Evolutionary conservation across 2,888 invertebrate species (phyloP), one percentile per base, ranked within the genome.

Genomic region (Nomada ferruginata): DNA sequence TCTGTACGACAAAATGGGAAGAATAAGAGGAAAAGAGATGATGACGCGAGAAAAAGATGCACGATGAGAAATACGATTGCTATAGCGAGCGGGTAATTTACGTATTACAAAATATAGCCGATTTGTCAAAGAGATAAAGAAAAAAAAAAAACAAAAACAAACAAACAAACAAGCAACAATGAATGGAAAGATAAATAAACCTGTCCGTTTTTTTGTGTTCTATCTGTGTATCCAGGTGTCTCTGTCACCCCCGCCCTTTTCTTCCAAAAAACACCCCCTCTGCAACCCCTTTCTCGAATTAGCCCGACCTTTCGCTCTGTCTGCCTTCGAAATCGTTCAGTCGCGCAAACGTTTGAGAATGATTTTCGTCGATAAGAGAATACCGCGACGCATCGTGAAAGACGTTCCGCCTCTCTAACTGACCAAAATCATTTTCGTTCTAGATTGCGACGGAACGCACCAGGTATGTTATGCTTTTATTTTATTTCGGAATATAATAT

Each of bases 141-240:
- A 59, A 23, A 66, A 77, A 66, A 73, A 60, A 75, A 68, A 60
- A 47, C 61, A 57, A 63, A 63, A 47, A 64, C 15, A 65, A 76
- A 65, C 57, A 68, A 68, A 68, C 60, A 59, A 68, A 71, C 50
- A 59, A 47, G 59, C 69, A 84, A 79, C 73, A 88, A 88, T 84
- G 80, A 86, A 83, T 82, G 84, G 73, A 88, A 78, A 82, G 81
- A 83, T 66, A 84, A 89, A 88, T 86, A 85, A 92, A 92, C 87
- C 89, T 90, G 84, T 87, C 87, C 86, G 87, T 89, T 89, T 90
- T 47, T 89, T 90, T 90, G 87, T 90, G 85, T 92, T 89, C 89
- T 90, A 90, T 90, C 87, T 85, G 81, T 88, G 84, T 82, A 55
- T 82, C 76, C 82, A 63, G 59, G 66, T 75, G 36, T 47, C 53